A percentile compares a stretch with the other conserved stretches of the same genome.
Conservation (phyloP, 2,113 vertebrate species). For the Mormyrus iriodes region DNA sequence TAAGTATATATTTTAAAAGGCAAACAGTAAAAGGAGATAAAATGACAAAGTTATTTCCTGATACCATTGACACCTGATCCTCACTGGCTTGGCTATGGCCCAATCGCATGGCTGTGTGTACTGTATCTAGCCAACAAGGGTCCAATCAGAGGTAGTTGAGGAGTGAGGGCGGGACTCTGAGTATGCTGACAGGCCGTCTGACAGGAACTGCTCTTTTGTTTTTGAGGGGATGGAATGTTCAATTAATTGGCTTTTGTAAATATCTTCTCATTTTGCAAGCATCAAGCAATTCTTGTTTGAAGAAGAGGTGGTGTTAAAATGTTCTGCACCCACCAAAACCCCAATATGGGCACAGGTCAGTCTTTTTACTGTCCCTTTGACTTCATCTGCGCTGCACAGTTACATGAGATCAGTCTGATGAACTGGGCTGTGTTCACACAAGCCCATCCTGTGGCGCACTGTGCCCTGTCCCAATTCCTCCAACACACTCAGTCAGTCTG, state of each 20-base stretch:
- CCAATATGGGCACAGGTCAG: neutral
- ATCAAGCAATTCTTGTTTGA: neutral
- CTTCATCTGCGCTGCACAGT: neutral
- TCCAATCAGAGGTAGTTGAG: conserved; percentile 84
- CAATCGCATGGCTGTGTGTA: conserved; percentile 85
- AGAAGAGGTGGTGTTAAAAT: conserved; percentile 6
- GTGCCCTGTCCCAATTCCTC: neutral
- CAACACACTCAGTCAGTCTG: neutral
- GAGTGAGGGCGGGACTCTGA: conserved; percentile 72
- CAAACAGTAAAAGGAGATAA: conserved; percentile 50
- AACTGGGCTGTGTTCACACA: neutral
- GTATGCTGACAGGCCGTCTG: conserved; percentile 68
- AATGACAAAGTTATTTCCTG: conserved; percentile 74
- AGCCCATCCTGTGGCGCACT: neutral
- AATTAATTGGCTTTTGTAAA: neutral
- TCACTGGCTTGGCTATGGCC: conserved; percentile 75
- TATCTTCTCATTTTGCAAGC: neutral
- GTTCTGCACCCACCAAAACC: neutral
- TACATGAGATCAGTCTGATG: neutral
- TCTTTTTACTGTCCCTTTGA: neutral
- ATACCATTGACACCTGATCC: conserved; percentile 93
- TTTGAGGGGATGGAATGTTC: conserved; percentile 31
- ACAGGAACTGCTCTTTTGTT: conserved; percentile 64
- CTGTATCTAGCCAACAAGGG: conserved; percentile 91
- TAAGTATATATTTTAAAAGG: conserved; percentile 33